phyloP scores from a whole-genome alignment of 2,113 vertebrate genomes.

The Tragelaphus buxtoni region DNA sequence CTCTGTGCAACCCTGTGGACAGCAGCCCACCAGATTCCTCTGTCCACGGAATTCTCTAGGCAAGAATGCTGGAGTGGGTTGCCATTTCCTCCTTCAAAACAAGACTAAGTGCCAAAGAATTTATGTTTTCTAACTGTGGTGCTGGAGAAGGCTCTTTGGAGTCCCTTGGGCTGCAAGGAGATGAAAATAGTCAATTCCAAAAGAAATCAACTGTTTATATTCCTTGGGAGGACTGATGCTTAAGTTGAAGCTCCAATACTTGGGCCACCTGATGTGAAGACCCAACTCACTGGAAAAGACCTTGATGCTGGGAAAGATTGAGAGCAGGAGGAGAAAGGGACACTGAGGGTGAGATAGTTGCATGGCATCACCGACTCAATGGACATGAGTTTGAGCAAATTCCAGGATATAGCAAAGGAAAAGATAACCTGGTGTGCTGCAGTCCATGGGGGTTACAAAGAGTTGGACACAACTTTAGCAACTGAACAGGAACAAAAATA shows the following conservation, averaged over 20 bases:
- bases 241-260: not conserved
- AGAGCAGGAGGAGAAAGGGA: not conserved
- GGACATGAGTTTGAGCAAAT: not conserved
- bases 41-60: not conserved
- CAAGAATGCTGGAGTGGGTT: not conserved
- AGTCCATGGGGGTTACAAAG: not conserved
- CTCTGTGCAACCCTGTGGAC: not conserved
- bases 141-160: not conserved
- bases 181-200: not conserved
- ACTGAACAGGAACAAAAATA: not conserved
- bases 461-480: accelerated
- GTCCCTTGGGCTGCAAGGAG: not conserved
- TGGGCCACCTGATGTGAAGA: not conserved
- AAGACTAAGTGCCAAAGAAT: not conserved
- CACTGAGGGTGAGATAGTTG: not conserved
- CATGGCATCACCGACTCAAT: not conserved
- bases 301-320: not conserved
- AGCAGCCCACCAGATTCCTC: not conserved
- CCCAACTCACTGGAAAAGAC: not conserved
- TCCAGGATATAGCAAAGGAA: not conserved
- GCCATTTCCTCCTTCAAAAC: not conserved
- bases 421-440: not conserved
- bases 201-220: not conserved
- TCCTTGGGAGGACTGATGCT: not conserved
- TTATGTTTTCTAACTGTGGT: not conserved